These are phyloP conservation scores for Nomada ferruginata DNA, from an alignment of 2,888 invertebrate species.

Conservation along the genomic window DNA sequence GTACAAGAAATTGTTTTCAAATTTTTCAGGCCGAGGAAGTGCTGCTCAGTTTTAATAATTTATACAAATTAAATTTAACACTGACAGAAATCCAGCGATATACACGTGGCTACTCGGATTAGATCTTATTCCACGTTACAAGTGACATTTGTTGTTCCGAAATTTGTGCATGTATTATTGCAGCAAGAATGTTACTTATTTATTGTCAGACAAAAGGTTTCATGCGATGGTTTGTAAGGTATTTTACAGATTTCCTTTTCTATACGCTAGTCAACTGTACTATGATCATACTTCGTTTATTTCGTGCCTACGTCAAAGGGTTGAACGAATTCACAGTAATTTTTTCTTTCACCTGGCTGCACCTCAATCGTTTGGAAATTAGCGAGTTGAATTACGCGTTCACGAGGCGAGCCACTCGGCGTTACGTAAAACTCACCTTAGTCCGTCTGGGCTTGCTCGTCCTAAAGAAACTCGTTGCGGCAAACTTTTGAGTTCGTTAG, in stretches of 20 bases:
- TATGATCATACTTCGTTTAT: constrained; percentile 26
- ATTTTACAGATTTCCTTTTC: constrained; percentile 5
- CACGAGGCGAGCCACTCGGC: constrained; percentile 32
- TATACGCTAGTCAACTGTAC: not conserved
- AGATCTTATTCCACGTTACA: no score
- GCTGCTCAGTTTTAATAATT: not conserved
- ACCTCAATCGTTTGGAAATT: constrained; percentile 50
- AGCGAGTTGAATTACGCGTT: constrained; percentile 57
- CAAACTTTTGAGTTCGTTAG: constrained; percentile 54
- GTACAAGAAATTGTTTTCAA: no score
- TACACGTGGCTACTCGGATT: no score
- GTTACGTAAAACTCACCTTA: constrained; percentile 43
- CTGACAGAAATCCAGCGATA: no score
- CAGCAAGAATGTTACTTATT: no score
- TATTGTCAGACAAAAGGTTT: not conserved
- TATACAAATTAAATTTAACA: not conserved
- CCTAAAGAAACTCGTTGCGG: constrained; percentile 45
- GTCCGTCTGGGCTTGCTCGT: constrained; percentile 14
- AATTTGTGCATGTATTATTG: no score
- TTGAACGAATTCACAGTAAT: constrained; percentile 27
- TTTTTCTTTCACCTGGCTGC: constrained; percentile 28
- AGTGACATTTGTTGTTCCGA: no score
- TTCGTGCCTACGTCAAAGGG: constrained; percentile 28
- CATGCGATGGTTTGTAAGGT: not conserved
- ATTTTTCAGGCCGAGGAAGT: no score